phyloP scores from a whole-genome alignment of 2,797 vertebrate genomes.

The Karalla daura region DNA sequence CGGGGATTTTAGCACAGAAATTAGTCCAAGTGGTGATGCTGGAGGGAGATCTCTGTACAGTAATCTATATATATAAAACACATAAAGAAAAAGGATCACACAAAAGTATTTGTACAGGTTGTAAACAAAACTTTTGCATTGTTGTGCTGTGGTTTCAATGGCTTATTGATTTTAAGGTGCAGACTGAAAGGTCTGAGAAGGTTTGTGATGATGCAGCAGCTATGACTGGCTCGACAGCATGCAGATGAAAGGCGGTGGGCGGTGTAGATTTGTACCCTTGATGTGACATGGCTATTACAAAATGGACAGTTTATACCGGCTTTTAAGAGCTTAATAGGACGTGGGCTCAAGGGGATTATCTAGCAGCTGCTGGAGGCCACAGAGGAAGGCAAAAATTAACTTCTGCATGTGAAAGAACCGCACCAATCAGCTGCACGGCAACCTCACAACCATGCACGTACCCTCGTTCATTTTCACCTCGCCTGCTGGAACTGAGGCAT shows the following conservation, averaged over 20 bases:
- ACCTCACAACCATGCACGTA: constrained; percentile 26
- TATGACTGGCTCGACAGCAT: constrained; percentile 10
- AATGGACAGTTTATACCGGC: constrained; percentile 83
- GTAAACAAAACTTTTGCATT: constrained; percentile 3
- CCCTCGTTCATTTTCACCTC: constrained; percentile 45
- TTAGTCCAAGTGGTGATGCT: background rate
- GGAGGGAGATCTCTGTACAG: background rate
- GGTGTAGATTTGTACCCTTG: constrained; percentile 71
- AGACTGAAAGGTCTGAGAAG: constrained; percentile 12
- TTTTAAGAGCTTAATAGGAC: constrained; percentile 84
- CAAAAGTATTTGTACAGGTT: background rate
- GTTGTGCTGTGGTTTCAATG: too few species aligned
- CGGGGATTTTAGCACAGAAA: background rate
- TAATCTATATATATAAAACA: background rate
- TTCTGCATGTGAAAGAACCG: constrained; percentile 62
- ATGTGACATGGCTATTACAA: constrained; percentile 82
- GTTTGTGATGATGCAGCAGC: constrained; percentile 6
- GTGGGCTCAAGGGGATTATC: constrained; percentile 79
- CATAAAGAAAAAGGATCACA: background rate
- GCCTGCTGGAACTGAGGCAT: constrained; percentile 39
- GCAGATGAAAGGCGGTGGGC: constrained; percentile 52
- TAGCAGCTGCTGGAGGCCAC: constrained; percentile 76
- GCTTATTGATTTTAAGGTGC: constrained; percentile 20
- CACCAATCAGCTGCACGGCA: constrained; percentile 43
- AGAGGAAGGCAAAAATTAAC: constrained; percentile 69